Base-by-base conservation (phyloP, 2,888 invertebrate species). In the Suillia variegata region DNA sequence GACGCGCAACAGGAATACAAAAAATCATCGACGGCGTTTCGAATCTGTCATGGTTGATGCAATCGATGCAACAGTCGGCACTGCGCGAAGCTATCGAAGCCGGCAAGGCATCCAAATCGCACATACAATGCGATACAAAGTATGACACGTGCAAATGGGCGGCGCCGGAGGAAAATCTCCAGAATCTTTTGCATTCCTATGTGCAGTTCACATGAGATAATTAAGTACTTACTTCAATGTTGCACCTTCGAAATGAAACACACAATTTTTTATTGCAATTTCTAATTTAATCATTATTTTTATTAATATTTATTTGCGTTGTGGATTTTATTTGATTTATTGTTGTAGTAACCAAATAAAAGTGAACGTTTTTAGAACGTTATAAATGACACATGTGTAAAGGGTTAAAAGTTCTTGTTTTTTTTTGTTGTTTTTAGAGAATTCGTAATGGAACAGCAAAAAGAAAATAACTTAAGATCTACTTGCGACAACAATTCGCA, bases 1-100 rank as follows among this genome's bases (percentile, higher is more conserved):
- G 84, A 2, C 67, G 73, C 22, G 84, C 83, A 2, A 76, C 80
- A 1, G 85, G 83, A 61, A 64, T 76, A 5, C 84, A 85, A 62
- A 84, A 85, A 72, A 80, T 86, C 45, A 71, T 86, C 8, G 84
- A 86, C 66, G 85, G 85, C 1, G 54, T 85, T 6, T 77, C 82
- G 20, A 83, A 81, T 65, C 84, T 78, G 59, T 66, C 75, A n/a
- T 85, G 84, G 84, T 45, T 85, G 6, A 66, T 78, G 13, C 67
- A 76, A 50, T 69, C 80, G 33, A 75, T 87, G 53, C 80, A 83
- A 24, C 84, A 85, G 1, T 85, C 85, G 0, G 80, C 84, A 0
- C 75, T 87, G 2, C 82, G 83, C 17, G 83, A 84, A 42, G 86
- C 87, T 1, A 76, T 87, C 21, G 81, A 82, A 56, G 77, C 82